Conservation (phyloP, 2,797 vertebrate species). For the Sebastes jordani region DNA sequence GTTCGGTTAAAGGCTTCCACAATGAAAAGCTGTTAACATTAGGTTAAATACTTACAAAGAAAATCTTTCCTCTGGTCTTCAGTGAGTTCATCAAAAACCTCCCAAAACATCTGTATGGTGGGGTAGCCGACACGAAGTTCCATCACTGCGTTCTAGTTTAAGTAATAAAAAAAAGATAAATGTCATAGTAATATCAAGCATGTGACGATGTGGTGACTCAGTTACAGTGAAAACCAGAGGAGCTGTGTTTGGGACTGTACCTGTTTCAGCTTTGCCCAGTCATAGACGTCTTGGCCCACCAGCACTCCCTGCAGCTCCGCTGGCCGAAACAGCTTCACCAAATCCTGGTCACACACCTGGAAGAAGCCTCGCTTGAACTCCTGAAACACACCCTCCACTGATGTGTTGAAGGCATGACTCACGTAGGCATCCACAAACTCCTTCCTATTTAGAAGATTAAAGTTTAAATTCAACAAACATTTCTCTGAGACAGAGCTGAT, state of each 20-base stretch:
- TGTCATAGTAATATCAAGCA: background rate
- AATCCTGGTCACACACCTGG: slow-evolving; percentile 86
- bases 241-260: slow-evolving; percentile 65
- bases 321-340: slow-evolving; percentile 89
- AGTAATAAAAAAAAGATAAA: background rate
- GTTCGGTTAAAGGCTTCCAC: background rate
- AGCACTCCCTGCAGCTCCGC: slow-evolving; percentile 90
- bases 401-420: slow-evolving; percentile 87
- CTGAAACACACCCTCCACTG: slow-evolving; percentile 86
- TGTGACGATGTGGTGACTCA: background rate
- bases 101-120: slow-evolving; percentile 90
- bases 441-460: slow-evolving; percentile 71
- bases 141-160: slow-evolving; percentile 82
- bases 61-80: slow-evolving; percentile 91
- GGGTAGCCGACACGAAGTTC: slow-evolving; percentile 75
- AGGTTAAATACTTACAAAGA: slow-evolving; percentile 84
- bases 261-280: slow-evolving; percentile 90
- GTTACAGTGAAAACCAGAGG: background rate
- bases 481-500: background rate
- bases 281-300: slow-evolving; percentile 88
- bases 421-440: slow-evolving; percentile 90
- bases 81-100: slow-evolving; percentile 91
- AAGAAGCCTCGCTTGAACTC: slow-evolving; percentile 92
- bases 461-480: background rate
- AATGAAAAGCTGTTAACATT: background rate